Percentiles rank a stretch among this genome's conserved stretches.
phyloP scores from a whole-genome alignment of 2,797 vertebrate genomes.

The Notoglanidium macrostoma region DNA sequence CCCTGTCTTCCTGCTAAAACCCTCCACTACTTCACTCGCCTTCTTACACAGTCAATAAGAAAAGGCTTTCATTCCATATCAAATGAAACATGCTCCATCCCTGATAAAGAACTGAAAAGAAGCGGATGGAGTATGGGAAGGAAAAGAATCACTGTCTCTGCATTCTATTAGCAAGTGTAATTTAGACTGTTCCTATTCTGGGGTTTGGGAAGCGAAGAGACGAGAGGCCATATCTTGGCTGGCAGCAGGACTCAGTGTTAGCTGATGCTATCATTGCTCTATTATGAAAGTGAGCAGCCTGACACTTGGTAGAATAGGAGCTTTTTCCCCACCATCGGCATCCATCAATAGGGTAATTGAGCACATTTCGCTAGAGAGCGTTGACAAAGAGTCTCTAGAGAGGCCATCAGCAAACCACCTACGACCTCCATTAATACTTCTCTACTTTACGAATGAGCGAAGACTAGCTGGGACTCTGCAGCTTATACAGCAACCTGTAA shows the following conservation, averaged over 20 bases:
- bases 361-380: slow-evolving; percentile 34
- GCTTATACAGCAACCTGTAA: background rate
- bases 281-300: slow-evolving; percentile 56
- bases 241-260: slow-evolving; percentile 54
- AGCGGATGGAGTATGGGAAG: slow-evolving; percentile 21
- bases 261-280: slow-evolving; percentile 58
- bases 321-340: slow-evolving; percentile 19
- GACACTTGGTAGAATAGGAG: slow-evolving; percentile 46
- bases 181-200: slow-evolving; percentile 74
- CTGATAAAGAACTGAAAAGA: slow-evolving; percentile 62
- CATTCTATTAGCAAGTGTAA: slow-evolving; percentile 75
- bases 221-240: slow-evolving; percentile 51
- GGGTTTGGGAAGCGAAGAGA: slow-evolving; percentile 56
- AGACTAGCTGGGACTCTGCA: background rate
- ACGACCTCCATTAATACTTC: slow-evolving; percentile 39
- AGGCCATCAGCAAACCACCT: slow-evolving; percentile 45
- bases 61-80: slow-evolving; percentile 63
- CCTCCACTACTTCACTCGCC: slow-evolving; percentile 32
- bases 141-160: slow-evolving; percentile 51
- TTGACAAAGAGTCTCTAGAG: slow-evolving; percentile 50
- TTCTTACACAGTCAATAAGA: slow-evolving; percentile 56
- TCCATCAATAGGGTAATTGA: slow-evolving; percentile 52
- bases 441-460: slow-evolving; percentile 29
- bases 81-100: slow-evolving; percentile 61
- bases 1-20: slow-evolving; percentile 13